phyloP scores from a whole-genome alignment of 1,140 invertebrate species.

The Drosophila sucinea region DNA sequence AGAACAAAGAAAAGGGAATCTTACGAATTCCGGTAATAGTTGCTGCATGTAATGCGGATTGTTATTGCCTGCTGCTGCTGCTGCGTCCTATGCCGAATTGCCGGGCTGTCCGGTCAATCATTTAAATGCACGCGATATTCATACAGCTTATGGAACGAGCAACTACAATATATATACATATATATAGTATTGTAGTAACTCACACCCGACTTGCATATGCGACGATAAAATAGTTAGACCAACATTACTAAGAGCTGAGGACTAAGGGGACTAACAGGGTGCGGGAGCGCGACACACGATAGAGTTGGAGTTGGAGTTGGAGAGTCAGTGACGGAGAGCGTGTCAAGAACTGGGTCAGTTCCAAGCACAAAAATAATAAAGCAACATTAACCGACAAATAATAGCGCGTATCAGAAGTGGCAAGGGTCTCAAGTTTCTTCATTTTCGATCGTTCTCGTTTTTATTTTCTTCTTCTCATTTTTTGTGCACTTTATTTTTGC shows the following conservation, averaged over 20 bases:
- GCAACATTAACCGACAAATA: constrained; percentile 78
- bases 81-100: constrained; percentile 43
- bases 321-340: constrained; percentile 39
- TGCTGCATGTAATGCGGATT: constrained; percentile 57
- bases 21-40: constrained; percentile 51
- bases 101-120: constrained; percentile 64
- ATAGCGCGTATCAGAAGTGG: constrained; percentile 56
- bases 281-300: not conserved
- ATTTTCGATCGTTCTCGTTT: constrained; percentile 25
- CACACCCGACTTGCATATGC: constrained; percentile 55
- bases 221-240: constrained; percentile 59
- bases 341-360: constrained; percentile 69
- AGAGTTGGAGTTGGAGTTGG: not conserved
- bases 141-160: constrained; percentile 23
- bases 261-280: constrained; percentile 38
- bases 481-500: not conserved
- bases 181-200: constrained; percentile 36
- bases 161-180: not conserved
- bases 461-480: not conserved
- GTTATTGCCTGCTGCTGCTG: constrained; percentile 43
- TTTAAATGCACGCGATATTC: constrained; percentile 80
- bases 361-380: constrained; percentile 65
- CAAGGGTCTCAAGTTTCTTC: not conserved
- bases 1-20: constrained; percentile 26
- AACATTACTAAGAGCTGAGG: constrained; percentile 35